These are phyloP conservation scores for Bolinopsis microptera DNA, from an alignment of 37 sponge, comb jelly and placozoan species.

Conservation along the genomic window DNA sequence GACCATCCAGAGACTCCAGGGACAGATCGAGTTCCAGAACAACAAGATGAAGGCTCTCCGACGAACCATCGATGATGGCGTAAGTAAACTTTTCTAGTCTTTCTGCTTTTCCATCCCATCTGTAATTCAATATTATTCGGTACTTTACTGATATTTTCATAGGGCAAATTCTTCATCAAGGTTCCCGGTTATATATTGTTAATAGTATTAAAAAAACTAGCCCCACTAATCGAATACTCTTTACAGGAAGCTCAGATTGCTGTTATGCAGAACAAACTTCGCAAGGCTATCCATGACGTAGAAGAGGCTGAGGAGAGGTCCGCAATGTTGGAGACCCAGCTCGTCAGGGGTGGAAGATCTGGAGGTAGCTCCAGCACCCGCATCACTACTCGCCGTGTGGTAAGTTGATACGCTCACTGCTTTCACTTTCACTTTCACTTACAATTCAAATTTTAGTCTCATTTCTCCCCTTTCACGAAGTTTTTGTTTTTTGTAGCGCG, in stretches of 20 bases:
- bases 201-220: no score
- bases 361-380: background rate
- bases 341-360: background rate
- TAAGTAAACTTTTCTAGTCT: constrained; percentile 49
- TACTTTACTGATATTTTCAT: no score
- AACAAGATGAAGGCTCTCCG: constrained; percentile 77
- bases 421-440: no score
- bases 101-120: no score
- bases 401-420: constrained; percentile 21
- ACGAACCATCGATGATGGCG: constrained; percentile 85
- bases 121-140: no score
- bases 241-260: constrained; percentile 54
- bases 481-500: no score
- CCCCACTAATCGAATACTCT: no score
- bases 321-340: constrained; percentile 65
- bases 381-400: constrained; percentile 57
- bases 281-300: constrained; percentile 60
- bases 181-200: no score
- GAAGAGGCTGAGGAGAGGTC: constrained; percentile 64
- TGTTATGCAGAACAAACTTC: constrained; percentile 65
- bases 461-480: no score
- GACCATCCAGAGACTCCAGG: constrained; percentile 79
- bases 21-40: constrained; percentile 81
- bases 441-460: no score
- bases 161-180: no score